A percentile compares a stretch with the other conserved stretches of the same genome.
phyloP scores from a whole-genome alignment of 2,888 invertebrate genomes.

The Ametastegia equiseti region DNA sequence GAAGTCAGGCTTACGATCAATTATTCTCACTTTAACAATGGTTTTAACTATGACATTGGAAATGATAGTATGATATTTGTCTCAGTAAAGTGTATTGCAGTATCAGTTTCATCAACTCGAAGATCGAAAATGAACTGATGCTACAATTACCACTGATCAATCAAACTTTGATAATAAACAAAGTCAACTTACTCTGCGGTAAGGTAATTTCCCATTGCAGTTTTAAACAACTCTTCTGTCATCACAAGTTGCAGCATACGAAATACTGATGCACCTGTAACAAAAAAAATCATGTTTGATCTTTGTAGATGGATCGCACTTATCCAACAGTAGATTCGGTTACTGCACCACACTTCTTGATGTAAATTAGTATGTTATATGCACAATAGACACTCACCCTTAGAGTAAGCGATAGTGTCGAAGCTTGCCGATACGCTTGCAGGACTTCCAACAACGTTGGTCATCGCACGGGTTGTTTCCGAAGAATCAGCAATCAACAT shows the following conservation, averaged over 20 bases:
- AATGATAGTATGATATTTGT: background rate
- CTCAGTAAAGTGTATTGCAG: background rate
- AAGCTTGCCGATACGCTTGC: conserved; percentile 78
- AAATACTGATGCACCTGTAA: conserved; percentile 63
- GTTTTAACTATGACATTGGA: background rate
- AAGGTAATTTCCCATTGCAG: conserved; percentile 61
- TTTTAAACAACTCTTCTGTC: conserved; percentile 56
- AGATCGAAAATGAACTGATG: no score
- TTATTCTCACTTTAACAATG: background rate
- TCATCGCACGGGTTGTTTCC: conserved; percentile 78
- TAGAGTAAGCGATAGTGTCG: conserved; percentile 81
- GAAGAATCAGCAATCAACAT: conserved; percentile 74
- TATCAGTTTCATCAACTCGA: background rate
- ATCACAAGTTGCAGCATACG: conserved; percentile 62
- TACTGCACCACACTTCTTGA: background rate
- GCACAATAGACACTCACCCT: conserved; percentile 75
- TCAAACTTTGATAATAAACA: background rate
- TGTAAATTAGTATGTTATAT: background rate
- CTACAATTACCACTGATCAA: no score
- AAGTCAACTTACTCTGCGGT: conserved; percentile 57
- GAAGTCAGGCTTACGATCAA: background rate
- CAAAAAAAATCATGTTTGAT: background rate
- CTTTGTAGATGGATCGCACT: background rate
- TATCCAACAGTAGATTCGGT: background rate
- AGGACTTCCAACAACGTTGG: conserved; percentile 77